Evolutionary conservation across 1,140 invertebrate species (phyloP), one percentile per base, ranked within the genome.

Genomic region (Aleiodes sp.): DNA sequence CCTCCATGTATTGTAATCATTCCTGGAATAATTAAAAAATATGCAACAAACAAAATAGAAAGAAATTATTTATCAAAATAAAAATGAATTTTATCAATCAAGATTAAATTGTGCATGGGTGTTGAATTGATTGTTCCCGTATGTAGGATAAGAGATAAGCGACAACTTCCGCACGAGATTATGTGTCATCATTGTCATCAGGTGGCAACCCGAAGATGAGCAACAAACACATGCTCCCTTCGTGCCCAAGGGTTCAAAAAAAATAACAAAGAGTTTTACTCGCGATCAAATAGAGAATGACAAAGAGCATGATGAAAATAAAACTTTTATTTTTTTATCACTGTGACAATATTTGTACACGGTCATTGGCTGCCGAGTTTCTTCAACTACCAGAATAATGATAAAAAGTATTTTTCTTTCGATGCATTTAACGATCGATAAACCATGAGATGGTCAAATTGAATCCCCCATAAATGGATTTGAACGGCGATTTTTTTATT

Each of bases 1-100:
- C 4, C 0, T 1, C 73, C 74, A 26, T 79, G 73, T 10, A 78
- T 39, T 28, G 64, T 83, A 68, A 74, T 80, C 81, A 80, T 81
- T 74, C 75, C 84, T 84, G 63, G 64, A 78, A 80, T 66, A 2
- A 70, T 3, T 10, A 7, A 69, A 62, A 62, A 8, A 56, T 26
- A 62, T 29, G 2, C 1, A 10, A 33, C 6, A 33, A 59, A n/a
- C 26, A 4, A n/a, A 57, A 35, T 35, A 35, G 33, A 35, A 35
- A 35, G 33, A 14, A 46, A 46, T 6, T 14, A 46, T 6, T 52
- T 52, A 24, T 52, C 46, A 9, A 2, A 1, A 52, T 8, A 52
- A 52, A 43, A 43, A 35, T 7, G 12, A 35, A 26, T 12, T 10
- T 14, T 33, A 33, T 21, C 16, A 63, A 63, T 39, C 9, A 39